Evolutionary conservation across 2,113 vertebrate genomes (phyloP).

Genomic region (Pseudolaguvia tuberculata): DNA sequence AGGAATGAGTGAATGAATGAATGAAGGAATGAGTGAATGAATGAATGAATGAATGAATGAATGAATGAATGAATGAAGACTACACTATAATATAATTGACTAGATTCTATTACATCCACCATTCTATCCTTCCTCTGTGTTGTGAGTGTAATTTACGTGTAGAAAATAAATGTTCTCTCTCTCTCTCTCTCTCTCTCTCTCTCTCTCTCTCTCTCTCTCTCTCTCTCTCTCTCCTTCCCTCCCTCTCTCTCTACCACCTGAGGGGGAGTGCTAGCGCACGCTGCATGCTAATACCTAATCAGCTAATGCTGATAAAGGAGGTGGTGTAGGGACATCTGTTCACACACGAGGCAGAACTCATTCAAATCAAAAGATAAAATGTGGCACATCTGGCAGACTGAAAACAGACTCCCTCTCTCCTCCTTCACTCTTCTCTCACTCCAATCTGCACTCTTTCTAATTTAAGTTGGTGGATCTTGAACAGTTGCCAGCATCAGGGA

Average conservation of each 20-base stretch:
- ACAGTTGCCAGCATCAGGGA: slow-evolving; percentile 54
- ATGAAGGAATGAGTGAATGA: too few species aligned
- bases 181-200: neutral
- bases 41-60: too few species aligned
- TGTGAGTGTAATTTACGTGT: slow-evolving; percentile 43
- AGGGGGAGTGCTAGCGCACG: slow-evolving; percentile 66
- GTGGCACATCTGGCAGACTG: slow-evolving; percentile 76
- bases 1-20: too few species aligned
- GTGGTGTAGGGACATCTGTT: slow-evolving; percentile 78
- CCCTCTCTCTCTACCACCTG: too few species aligned
- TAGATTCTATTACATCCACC: neutral
- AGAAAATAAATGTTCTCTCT: slow-evolving; percentile 38
- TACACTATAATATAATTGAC: too few species aligned
- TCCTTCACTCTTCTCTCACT: slow-evolving; percentile 46
- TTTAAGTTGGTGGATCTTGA: slow-evolving; percentile 59
- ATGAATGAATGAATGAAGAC: too few species aligned
- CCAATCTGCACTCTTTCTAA: slow-evolving; percentile 57
- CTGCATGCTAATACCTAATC: slow-evolving; percentile 77
- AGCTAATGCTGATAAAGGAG: slow-evolving; percentile 80
- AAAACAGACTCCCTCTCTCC: slow-evolving; percentile 58
- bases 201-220: neutral
- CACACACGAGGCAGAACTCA: slow-evolving; percentile 76
- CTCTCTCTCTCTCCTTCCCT: slow-evolving; percentile 33
- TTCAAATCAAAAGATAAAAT: slow-evolving; percentile 79
- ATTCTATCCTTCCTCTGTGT: slow-evolving; percentile 24